Conservation (phyloP, 2,113 vertebrate genomes). For the Crypturellus undulatus region DNA sequence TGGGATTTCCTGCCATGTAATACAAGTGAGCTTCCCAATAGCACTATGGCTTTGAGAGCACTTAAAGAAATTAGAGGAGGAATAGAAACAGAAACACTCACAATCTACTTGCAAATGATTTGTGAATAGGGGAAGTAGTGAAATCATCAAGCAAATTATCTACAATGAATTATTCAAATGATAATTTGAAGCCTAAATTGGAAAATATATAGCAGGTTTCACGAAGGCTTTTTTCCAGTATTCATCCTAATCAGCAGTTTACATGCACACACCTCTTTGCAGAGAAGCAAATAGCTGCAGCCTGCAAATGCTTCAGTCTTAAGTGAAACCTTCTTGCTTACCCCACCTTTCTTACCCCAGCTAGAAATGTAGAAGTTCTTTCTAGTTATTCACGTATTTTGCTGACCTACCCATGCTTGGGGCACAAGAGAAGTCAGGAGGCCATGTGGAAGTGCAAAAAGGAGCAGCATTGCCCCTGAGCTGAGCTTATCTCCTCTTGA, state of each 20-base stretch:
- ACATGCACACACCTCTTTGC: neutral
- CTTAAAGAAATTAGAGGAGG: neutral
- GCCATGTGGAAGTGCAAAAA: neutral
- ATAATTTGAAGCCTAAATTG: neutral
- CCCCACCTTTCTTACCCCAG: neutral
- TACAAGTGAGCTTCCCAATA: neutral
- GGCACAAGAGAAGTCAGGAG: neutral
- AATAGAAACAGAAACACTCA: neutral
- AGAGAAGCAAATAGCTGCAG: neutral
- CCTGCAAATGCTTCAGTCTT: neutral
- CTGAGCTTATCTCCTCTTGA: neutral
- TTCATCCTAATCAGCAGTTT: neutral
- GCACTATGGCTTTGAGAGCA: rapidly evolving
- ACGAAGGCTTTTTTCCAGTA: neutral
- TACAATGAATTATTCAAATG: neutral
- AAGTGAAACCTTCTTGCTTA: neutral
- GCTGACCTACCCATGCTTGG: neutral
- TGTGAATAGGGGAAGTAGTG: neutral
- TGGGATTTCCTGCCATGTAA: neutral
- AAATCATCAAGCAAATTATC: neutral
- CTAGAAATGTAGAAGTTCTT: neutral
- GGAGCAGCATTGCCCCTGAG: neutral
- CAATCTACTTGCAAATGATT: neutral
- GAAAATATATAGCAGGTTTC: neutral
- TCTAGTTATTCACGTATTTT: neutral